phyloP scores from a whole-genome alignment of 2,888 invertebrate species.

The Rhorus exstirpatorius region DNA sequence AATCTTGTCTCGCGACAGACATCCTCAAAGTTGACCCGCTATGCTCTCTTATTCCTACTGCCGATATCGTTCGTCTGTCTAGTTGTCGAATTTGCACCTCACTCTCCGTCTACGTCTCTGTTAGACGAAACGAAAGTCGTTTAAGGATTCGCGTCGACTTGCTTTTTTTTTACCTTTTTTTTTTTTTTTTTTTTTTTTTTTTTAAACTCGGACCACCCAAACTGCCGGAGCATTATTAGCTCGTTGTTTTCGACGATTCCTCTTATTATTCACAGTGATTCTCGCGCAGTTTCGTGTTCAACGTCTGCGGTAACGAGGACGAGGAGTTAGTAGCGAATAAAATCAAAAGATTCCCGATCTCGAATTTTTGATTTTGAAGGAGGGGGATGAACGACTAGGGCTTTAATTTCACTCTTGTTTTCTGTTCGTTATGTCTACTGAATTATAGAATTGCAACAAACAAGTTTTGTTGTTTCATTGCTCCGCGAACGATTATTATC shows the following conservation, averaged over 20 bases:
- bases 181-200: slow-evolving; percentile 37
- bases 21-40: slow-evolving; percentile 23
- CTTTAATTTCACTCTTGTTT: slow-evolving; percentile 30
- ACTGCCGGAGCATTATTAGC: slow-evolving; percentile 21
- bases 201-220: slow-evolving; percentile 68
- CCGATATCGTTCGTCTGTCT: slow-evolving; percentile 65
- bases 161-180: slow-evolving; percentile 11
- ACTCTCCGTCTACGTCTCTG: slow-evolving; percentile 65
- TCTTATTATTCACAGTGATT: slow-evolving; percentile 62
- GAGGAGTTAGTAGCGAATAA: slow-evolving; percentile 64
- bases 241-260: slow-evolving; percentile 38
- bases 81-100: slow-evolving; percentile 68
- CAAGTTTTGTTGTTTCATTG: slow-evolving; percentile 46
- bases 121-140: slow-evolving; percentile 68
- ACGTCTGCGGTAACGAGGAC: slow-evolving; percentile 48
- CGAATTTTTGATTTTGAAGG: slow-evolving; percentile 47
- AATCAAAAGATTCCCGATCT: slow-evolving; percentile 57
- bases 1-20: slow-evolving; percentile 26
- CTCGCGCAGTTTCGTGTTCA: slow-evolving; percentile 58
- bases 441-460: slow-evolving; percentile 54
- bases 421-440: slow-evolving; percentile 23
- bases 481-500: slow-evolving; percentile 46
- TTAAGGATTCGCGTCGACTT: slow-evolving; percentile 43
- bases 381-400: slow-evolving; percentile 53
- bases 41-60: slow-evolving; percentile 64